These are phyloP conservation scores for Eupeodes latifasciatus DNA, from an alignment of 2,888 invertebrate genomes.

Conservation along the genomic window DNA sequence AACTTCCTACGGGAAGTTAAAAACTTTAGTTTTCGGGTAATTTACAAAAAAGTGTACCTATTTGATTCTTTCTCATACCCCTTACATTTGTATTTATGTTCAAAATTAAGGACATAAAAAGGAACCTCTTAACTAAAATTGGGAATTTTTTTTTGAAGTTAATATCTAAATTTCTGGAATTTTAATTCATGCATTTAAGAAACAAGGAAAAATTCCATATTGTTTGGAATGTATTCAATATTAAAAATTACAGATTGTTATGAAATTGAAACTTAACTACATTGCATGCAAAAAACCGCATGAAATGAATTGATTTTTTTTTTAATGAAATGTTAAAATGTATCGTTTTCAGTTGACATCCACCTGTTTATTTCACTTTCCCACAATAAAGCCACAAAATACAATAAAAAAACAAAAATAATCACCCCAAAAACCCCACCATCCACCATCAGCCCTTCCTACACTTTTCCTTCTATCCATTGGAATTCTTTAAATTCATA, in stretches of 20 bases:
- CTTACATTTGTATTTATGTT: too few relatives aligned
- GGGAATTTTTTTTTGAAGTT: too few relatives aligned
- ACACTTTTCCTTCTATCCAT: not conserved
- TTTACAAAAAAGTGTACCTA: too few relatives aligned
- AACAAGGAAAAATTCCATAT: not conserved
- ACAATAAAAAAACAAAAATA: constrained; percentile 2
- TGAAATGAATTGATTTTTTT: constrained; percentile 14
- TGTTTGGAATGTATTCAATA: too few relatives aligned
- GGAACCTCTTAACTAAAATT: too few relatives aligned
- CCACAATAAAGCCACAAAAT: not conserved
- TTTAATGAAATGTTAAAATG: constrained; percentile 19
- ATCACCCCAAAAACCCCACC: not conserved
- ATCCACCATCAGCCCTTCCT: constrained; percentile 25
- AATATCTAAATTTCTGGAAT: too few relatives aligned
- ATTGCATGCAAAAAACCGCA: not conserved
- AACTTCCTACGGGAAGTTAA: too few relatives aligned
- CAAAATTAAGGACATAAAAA: too few relatives aligned
- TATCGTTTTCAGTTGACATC: constrained; percentile 13
- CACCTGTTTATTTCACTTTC: constrained; percentile 23
- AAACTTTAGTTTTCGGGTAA: too few relatives aligned
- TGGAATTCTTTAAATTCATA: constrained; percentile 31
- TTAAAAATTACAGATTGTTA: not conserved
- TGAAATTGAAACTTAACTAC: not conserved
- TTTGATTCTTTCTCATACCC: too few relatives aligned
- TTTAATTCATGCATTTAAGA: too few relatives aligned